These are phyloP conservation scores for Porites rus DNA, from an alignment of 92 coral and sea anemone genomes.

Conservation along the genomic window DNA sequence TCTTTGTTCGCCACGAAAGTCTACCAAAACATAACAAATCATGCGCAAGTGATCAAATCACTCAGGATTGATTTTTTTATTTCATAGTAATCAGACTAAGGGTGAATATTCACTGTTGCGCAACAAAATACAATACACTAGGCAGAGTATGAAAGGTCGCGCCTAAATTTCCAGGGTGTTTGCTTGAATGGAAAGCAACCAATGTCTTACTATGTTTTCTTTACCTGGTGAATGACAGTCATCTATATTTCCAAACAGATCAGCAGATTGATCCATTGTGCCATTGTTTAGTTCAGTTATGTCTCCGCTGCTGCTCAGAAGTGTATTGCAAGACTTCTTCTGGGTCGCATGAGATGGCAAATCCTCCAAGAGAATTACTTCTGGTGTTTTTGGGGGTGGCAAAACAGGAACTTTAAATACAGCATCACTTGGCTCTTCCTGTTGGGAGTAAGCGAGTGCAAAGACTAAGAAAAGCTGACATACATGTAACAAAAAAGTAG, in stretches of 20 bases:
- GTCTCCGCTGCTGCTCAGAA: slow-evolving; percentile 31
- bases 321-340: slow-evolving; percentile 24
- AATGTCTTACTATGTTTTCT: too few species aligned
- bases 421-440: slow-evolving; percentile 1
- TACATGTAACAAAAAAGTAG: too few species aligned
- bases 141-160: too few species aligned
- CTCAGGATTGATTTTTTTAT: not conserved
- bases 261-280: slow-evolving; percentile 53
- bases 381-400: slow-evolving; percentile 40
- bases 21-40: not conserved
- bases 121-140: too few species aligned
- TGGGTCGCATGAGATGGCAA: not conserved
- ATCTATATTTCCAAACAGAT: slow-evolving; percentile 73
- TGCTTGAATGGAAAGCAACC: too few species aligned
- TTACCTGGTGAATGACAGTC: slow-evolving; percentile 51
- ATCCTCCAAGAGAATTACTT: slow-evolving; percentile 22
- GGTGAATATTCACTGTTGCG: too few species aligned
- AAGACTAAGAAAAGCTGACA: not conserved
- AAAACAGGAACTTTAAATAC: slow-evolving; percentile 35
- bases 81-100: not conserved
- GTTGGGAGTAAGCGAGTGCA: not conserved
- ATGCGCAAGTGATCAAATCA: not conserved
- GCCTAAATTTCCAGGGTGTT: too few species aligned
- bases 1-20: not conserved
- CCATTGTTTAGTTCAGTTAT: slow-evolving; percentile 47